Conservation (phyloP, 2,797 vertebrate genomes). For the Octomys mimax region DNA sequence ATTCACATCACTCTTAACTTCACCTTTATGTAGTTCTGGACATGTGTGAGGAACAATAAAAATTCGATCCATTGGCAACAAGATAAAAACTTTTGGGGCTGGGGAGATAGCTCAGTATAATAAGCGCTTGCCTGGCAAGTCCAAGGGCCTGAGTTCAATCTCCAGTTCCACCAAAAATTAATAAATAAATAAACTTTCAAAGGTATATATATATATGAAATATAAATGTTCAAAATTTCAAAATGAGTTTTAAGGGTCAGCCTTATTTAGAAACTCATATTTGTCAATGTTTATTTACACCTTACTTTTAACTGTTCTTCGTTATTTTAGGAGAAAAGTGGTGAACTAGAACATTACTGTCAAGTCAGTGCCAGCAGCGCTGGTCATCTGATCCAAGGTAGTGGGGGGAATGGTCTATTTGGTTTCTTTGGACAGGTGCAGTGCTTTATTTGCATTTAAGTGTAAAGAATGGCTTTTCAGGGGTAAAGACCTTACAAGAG, state of each 20-base stretch:
- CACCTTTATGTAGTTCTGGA: constrained; percentile 30
- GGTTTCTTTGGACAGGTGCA: background rate
- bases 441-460: background rate
- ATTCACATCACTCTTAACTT: background rate
- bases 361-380: background rate
- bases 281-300: background rate
- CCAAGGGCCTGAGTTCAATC: no score
- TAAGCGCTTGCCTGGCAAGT: no score
- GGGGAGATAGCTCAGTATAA: no score
- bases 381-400: background rate
- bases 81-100: background rate
- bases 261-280: constrained; percentile 19
- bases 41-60: background rate
- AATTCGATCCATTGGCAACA: background rate
- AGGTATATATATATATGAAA: background rate
- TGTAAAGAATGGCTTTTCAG: background rate
- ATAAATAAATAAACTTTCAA: background rate
- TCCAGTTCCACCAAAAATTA: background rate
- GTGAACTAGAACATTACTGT: background rate
- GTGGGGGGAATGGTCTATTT: background rate
- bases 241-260: constrained; percentile 42
- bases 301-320: background rate
- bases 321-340: background rate
- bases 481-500: background rate
- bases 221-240: constrained; percentile 4